These are phyloP conservation scores for Falcaria lacertinaria DNA, from an alignment of 2,888 invertebrate species.

Conservation along the genomic window DNA sequence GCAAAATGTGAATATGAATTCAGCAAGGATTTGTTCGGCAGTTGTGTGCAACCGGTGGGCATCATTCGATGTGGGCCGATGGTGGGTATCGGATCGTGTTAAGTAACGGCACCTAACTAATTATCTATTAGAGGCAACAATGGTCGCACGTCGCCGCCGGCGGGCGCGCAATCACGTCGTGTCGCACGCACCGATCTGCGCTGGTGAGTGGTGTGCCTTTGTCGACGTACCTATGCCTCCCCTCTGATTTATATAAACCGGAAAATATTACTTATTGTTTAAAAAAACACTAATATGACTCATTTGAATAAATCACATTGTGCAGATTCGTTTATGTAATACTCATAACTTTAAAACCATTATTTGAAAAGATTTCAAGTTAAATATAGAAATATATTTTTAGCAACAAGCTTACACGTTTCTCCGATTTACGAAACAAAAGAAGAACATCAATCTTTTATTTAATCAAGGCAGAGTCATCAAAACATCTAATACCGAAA, in stretches of 20 bases:
- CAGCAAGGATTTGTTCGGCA: constrained; percentile 1
- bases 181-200: constrained; percentile 35
- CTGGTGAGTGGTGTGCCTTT: constrained; percentile 5
- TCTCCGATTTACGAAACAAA: not conserved
- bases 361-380: too few species aligned
- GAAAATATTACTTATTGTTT: too few species aligned
- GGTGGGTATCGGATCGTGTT: constrained; percentile 58
- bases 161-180: constrained; percentile 42
- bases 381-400: too few species aligned
- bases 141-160: constrained; percentile 60
- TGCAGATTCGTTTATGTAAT: too few species aligned
- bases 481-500: not conserved
- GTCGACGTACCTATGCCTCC: not conserved
- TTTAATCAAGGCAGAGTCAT: not conserved
- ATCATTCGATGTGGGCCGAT: constrained; percentile 50
- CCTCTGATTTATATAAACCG: not conserved
- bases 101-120: constrained; percentile 73
- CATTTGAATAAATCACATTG: too few species aligned
- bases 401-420: too few species aligned
- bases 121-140: constrained; percentile 75
- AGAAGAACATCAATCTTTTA: not conserved
- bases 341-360: too few species aligned
- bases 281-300: too few species aligned
- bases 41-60: constrained; percentile 37
- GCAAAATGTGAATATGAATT: not conserved